These are phyloP conservation scores for Marasmarcha lunaedactyla DNA, from an alignment of 2,888 invertebrate species.

Conservation along the genomic window DNA sequence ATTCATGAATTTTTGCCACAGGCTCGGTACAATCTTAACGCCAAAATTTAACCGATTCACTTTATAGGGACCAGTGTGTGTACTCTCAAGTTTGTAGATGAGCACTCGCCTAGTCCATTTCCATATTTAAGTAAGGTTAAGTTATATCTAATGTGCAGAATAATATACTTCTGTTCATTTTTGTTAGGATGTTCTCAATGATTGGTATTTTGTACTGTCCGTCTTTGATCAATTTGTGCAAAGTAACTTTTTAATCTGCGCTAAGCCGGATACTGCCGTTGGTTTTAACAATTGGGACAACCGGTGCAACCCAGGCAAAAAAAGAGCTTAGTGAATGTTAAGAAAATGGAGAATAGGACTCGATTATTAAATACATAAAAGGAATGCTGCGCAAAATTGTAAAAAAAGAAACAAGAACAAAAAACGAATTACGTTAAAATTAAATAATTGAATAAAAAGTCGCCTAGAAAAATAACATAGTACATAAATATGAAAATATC, in stretches of 20 bases:
- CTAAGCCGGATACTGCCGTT: neutral
- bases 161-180: conserved; percentile 10
- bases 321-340: no score
- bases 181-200: conserved; percentile 13
- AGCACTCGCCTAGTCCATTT: conserved; percentile 4
- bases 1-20: conserved; percentile 26
- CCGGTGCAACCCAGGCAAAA: no score
- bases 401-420: no score
- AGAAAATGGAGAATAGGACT: no score
- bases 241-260: neutral
- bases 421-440: no score
- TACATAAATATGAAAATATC: no score
- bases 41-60: conserved; percentile 24
- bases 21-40: conserved; percentile 20
- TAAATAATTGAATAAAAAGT: no score
- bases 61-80: conserved; percentile 22
- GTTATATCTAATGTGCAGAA: conserved; percentile 13
- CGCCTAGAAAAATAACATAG: no score
- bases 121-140: conserved; percentile 14
- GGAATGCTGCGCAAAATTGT: no score
- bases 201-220: conserved; percentile 6
- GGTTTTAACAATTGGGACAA: no score
- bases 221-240: neutral
- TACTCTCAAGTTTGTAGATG: conserved; percentile 17
- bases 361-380: no score